phyloP scores from a whole-genome alignment of 64 coral and sea anemone species.

The Montipora cactus region DNA sequence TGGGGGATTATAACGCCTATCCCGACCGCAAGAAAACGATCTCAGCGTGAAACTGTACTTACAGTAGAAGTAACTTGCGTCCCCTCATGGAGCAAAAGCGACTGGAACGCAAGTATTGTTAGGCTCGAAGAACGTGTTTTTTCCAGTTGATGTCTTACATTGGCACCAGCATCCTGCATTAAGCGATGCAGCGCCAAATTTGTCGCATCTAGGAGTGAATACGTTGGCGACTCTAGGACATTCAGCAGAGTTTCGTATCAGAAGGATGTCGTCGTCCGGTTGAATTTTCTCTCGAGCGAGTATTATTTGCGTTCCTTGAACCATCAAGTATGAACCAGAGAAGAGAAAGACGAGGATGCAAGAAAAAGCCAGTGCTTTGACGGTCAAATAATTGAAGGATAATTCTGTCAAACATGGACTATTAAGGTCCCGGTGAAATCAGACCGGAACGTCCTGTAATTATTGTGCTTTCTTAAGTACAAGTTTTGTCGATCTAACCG shows the following conservation, averaged over 20 bases:
- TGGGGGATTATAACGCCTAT: too few species aligned
- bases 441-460: background rate
- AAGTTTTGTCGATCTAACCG: background rate
- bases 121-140: background rate
- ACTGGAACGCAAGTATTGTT: background rate
- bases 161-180: background rate
- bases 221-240: rapidly evolving
- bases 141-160: background rate
- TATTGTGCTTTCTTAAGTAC: background rate
- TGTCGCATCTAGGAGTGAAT: background rate
- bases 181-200: background rate
- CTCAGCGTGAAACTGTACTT: too few species aligned
- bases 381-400: background rate
- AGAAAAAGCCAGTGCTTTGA: background rate
- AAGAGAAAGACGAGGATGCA: background rate
- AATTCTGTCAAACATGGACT: background rate
- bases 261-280: background rate
- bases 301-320: background rate
- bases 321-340: background rate
- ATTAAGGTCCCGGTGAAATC: background rate
- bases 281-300: background rate
- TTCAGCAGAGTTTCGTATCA: background rate
- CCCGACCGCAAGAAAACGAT: too few species aligned
- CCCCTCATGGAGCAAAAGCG: background rate
- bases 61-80: too few species aligned